These are phyloP conservation scores for Dermolepida albohirtum DNA, from an alignment of 2,888 invertebrate genomes.

Conservation along the genomic window DNA sequence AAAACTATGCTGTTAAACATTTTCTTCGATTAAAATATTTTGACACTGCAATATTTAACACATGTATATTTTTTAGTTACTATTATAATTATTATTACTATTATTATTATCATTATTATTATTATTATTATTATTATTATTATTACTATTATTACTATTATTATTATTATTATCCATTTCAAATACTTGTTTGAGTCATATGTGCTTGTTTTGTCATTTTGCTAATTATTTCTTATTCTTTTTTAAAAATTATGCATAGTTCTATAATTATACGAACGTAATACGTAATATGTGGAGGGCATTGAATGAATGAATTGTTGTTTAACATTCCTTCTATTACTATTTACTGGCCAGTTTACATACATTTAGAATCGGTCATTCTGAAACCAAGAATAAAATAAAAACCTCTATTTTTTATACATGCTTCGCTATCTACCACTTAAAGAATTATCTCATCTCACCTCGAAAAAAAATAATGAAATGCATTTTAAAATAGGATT, in stretches of 20 bases:
- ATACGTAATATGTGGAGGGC: conserved; percentile 41
- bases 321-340: conserved; percentile 47
- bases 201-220: conserved; percentile 6
- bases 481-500: conserved; percentile 11
- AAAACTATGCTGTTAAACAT: too few relatives aligned
- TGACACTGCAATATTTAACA: too few relatives aligned
- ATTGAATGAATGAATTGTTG: conserved; percentile 43
- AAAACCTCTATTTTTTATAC: conserved; percentile 41
- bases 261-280: conserved; percentile 1
- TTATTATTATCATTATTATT: conserved; percentile 9
- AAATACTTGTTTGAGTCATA: conserved; percentile 13
- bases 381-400: conserved; percentile 21
- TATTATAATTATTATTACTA: conserved; percentile 9
- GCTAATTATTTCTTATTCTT: conserved; percentile 21
- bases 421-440: conserved; percentile 38
- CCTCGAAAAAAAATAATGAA: neutral
- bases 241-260: conserved; percentile 17
- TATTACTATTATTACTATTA: conserved; percentile 7
- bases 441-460: conserved; percentile 3
- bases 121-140: conserved; percentile 26
- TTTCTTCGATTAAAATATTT: too few relatives aligned
- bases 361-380: conserved; percentile 49
- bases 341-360: conserved; percentile 49
- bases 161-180: conserved; percentile 22
- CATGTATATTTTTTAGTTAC: too few relatives aligned